A percentile compares a stretch with the other conserved stretches of the same genome.
phyloP scores from a whole-genome alignment of 2,113 vertebrate genomes.

The Pipra filicauda region DNA sequence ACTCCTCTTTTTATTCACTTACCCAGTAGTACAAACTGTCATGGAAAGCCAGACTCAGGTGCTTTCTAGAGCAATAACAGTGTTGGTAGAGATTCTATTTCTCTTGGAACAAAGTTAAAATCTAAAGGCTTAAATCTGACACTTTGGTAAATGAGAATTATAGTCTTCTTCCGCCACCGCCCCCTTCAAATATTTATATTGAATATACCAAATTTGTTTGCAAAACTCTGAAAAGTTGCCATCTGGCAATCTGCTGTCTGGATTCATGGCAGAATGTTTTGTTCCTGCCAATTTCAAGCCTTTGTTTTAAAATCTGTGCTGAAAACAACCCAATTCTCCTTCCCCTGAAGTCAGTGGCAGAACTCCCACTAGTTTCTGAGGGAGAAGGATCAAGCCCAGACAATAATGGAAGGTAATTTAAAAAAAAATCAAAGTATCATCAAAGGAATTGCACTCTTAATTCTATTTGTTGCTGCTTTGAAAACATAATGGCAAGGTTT shows the following conservation, averaged over 20 bases:
- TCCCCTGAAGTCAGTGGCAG: conserved; percentile 50
- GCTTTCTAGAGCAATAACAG: background rate
- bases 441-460: conserved; percentile 33
- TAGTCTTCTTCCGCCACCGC: background rate
- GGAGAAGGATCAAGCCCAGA: conserved; percentile 36
- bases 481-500: conserved; percentile 51
- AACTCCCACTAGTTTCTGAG: conserved; percentile 39
- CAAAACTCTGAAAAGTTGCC: conserved; percentile 50
- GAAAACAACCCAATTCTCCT: conserved; percentile 43
- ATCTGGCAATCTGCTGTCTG: conserved; percentile 43
- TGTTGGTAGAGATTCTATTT: background rate
- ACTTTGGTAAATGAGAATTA: background rate
- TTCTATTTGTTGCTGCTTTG: conserved; percentile 49
- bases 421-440: conserved; percentile 43
- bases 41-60: background rate
- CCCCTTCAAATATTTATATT: conserved; percentile 38
- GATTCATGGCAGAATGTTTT: conserved; percentile 9
- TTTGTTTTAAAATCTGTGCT: conserved; percentile 61
- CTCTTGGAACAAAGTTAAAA: background rate
- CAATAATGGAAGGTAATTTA: conserved; percentile 27
- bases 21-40: background rate
- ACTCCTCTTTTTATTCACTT: background rate
- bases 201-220: conserved; percentile 57
- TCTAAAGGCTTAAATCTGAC: background rate
- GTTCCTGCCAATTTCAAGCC: conserved; percentile 43